Conservation (phyloP, 2,113 vertebrate genomes). For the Caranx ignobilis region DNA sequence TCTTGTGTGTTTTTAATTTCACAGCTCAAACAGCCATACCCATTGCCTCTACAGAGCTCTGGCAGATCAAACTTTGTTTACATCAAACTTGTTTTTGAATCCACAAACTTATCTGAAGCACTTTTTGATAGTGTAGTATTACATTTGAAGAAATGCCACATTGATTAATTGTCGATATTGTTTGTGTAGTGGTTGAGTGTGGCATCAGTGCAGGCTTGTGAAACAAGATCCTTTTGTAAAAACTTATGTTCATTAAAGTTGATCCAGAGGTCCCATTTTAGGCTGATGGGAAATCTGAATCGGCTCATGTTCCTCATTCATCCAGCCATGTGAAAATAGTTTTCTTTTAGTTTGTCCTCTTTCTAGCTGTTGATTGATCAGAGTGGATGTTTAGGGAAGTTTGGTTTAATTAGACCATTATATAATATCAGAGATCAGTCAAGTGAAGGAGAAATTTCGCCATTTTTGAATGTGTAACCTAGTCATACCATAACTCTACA, state of each 20-base stretch:
- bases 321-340: constrained; percentile 67
- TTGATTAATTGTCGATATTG: constrained; percentile 72
- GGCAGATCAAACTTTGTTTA: constrained; percentile 82
- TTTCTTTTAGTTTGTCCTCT: constrained; percentile 60
- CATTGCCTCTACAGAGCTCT: constrained; percentile 75
- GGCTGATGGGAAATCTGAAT: constrained; percentile 61
- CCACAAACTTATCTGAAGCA: constrained; percentile 83
- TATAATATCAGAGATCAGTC: constrained; percentile 47
- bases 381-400: constrained; percentile 61
- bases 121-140: constrained; percentile 83
- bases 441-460: constrained; percentile 63
- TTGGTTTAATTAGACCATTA: constrained; percentile 40
- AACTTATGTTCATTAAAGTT: constrained; percentile 51
- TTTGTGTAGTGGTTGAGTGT: constrained; percentile 68
- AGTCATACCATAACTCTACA: constrained; percentile 57
- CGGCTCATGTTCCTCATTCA: constrained; percentile 53
- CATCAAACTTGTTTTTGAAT: constrained; percentile 75
- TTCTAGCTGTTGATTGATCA: constrained; percentile 64
- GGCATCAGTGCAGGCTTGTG: constrained; percentile 70
- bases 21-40: constrained; percentile 81
- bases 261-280: constrained; percentile 54
- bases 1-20: constrained; percentile 65
- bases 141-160: constrained; percentile 79
- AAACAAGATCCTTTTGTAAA: constrained; percentile 68
- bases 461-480: constrained; percentile 70